A percentile compares a stretch with the other conserved stretches of the same genome.
Evolutionary conservation across 2,113 vertebrate species (phyloP).

Genomic region (Heloderma charlesbogerti): DNA sequence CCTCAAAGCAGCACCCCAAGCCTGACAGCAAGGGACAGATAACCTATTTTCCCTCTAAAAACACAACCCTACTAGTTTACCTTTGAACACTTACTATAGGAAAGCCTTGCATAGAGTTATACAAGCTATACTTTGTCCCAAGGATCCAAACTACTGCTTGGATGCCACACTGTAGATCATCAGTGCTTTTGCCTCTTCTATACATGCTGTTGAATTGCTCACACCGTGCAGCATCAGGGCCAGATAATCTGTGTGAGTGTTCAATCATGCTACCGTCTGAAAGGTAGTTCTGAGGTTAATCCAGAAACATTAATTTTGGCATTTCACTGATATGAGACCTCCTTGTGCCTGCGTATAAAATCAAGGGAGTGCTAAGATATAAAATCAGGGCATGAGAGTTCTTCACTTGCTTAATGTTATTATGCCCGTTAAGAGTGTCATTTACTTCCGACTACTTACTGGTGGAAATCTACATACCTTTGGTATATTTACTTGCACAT

Average conservation of each 20-base stretch:
- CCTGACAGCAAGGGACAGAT: neutral
- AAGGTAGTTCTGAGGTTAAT: neutral
- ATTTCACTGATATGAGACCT: neutral
- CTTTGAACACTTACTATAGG: neutral
- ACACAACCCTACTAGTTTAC: neutral
- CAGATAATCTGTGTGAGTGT: neutral
- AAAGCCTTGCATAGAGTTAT: neutral
- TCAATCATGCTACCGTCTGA: neutral
- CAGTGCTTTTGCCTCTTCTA: neutral
- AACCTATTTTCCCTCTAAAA: neutral
- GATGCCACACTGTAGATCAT: neutral
- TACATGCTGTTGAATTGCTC: neutral
- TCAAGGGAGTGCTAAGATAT: neutral
- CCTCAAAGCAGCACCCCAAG: neutral
- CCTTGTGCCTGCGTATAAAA: neutral
- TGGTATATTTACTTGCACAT: neutral
- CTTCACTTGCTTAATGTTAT: neutral
- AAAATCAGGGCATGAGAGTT: neutral
- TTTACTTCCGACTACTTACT: neutral
- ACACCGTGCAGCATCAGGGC: neutral
- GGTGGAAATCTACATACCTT: neutral
- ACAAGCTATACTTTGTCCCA: neutral
- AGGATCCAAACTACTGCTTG: neutral
- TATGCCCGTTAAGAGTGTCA: neutral
- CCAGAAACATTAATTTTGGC: neutral